Percentiles rank a stretch among this genome's conserved stretches.
phyloP scores from a whole-genome alignment of 2,113 vertebrate species.

The Zapus hudsonius region DNA sequence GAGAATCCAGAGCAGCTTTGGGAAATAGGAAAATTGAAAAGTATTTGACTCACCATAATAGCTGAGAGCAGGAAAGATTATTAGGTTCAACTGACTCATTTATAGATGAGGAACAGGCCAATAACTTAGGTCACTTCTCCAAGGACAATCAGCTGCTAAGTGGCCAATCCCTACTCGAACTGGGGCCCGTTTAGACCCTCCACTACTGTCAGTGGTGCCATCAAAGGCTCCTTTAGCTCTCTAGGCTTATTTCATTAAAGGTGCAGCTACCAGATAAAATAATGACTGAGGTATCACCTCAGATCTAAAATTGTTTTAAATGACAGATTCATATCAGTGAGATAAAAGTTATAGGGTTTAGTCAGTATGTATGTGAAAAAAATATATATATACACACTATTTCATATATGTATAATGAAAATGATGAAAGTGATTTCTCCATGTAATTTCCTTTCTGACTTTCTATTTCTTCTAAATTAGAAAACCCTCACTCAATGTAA shows the following conservation, averaged over 20 bases:
- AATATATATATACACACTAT: not conserved
- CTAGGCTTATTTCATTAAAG: not conserved
- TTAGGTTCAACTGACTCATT: not conserved
- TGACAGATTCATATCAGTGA: not conserved
- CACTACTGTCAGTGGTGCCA: not conserved
- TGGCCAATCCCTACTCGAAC: not conserved
- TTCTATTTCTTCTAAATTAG: constrained; percentile 17
- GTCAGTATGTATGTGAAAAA: not conserved
- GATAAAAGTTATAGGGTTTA: not conserved
- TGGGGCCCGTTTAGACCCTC: not conserved
- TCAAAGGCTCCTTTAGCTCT: not conserved
- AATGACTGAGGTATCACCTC: not conserved
- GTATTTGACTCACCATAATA: not conserved
- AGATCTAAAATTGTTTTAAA: constrained; percentile 29
- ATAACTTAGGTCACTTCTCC: not conserved
- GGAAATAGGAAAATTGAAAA: not conserved
- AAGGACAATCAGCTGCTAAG: not conserved
- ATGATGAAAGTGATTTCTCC: not conserved
- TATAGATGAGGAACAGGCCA: not conserved
- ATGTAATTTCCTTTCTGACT: not conserved
- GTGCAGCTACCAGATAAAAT: not conserved
- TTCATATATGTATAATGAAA: not conserved
- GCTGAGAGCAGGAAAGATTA: not conserved
- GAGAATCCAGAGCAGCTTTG: not conserved
- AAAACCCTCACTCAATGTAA: not conserved